phyloP scores from a whole-genome alignment of 2,797 vertebrate species.

The Limnodromus scolopaceus region DNA sequence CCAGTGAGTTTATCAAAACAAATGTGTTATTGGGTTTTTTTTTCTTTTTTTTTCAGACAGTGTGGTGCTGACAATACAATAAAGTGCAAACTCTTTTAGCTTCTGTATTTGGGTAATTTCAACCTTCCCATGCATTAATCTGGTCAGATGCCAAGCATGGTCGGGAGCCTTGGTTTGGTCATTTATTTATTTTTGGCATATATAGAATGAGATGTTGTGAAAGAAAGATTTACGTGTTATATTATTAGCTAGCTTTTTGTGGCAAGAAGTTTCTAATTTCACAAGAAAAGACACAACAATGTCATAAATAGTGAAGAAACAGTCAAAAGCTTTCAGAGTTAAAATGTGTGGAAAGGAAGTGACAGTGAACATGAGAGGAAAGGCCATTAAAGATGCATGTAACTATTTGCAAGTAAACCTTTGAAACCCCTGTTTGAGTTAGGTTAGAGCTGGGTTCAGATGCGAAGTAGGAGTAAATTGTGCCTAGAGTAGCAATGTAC shows the following conservation, averaged over 20 bases:
- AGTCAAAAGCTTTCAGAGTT: slow-evolving; percentile 71
- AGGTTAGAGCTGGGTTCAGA: not conserved
- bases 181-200: slow-evolving; percentile 53
- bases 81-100: slow-evolving; percentile 45
- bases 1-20: not conserved
- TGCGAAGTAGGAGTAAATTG: not conserved
- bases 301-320: slow-evolving; percentile 73
- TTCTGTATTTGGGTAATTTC: slow-evolving; percentile 43
- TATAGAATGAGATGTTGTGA: slow-evolving; percentile 27
- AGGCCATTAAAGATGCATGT: slow-evolving; percentile 62
- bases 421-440: slow-evolving; percentile 42
- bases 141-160: slow-evolving; percentile 52
- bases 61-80: slow-evolving; percentile 40
- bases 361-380: slow-evolving; percentile 58
- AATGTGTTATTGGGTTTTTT: not conserved
- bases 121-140: slow-evolving; percentile 57
- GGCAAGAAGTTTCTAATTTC: slow-evolving; percentile 70
- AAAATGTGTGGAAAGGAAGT: slow-evolving; percentile 67
- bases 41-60: not conserved
- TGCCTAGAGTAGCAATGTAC: not conserved
- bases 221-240: slow-evolving; percentile 58
- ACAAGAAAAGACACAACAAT: slow-evolving; percentile 72
- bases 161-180: slow-evolving; percentile 32
- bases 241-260: slow-evolving; percentile 67
- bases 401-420: slow-evolving; percentile 67